Percentiles rank a stretch among this genome's conserved stretches.
Conservation (phyloP, 2,888 invertebrate genomes). For the Caenorhabditis japonica region DNA sequence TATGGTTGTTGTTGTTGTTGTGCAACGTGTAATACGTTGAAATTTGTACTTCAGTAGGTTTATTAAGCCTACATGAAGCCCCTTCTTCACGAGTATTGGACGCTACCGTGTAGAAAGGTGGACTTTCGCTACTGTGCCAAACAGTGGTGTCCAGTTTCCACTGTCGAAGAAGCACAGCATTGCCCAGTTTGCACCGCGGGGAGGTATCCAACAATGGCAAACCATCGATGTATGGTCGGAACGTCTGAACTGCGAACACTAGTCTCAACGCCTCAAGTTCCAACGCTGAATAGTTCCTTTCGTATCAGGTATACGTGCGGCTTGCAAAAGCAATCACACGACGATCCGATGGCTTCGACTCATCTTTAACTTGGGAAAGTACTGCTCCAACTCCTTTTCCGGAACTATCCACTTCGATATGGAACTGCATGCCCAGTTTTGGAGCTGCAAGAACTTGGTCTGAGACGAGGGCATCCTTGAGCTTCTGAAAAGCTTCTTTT, state of each 20-base stretch:
- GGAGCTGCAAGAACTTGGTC: conserved; percentile 38
- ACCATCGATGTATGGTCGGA: conserved; percentile 42
- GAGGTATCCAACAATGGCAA: too few species aligned
- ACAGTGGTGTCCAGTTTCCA: too few species aligned
- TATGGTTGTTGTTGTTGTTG: too few species aligned
- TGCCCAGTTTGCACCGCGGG: too few species aligned
- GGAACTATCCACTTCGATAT: conserved; percentile 43
- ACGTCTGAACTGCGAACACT: conserved; percentile 24
- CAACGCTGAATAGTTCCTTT: conserved; percentile 32
- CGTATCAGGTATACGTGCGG: conserved; percentile 17
- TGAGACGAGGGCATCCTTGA: conserved; percentile 12
- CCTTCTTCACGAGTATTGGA: too few species aligned
- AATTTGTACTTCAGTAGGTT: too few species aligned
- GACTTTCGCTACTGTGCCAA: too few species aligned
- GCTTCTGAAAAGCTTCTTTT: conserved; percentile 24
- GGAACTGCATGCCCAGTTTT: conserved; percentile 24
- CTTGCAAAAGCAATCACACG: conserved; percentile 30
- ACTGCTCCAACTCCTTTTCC: conserved; percentile 42
- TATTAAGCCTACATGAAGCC: too few species aligned
- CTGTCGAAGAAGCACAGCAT: too few species aligned
- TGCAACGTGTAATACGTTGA: too few species aligned
- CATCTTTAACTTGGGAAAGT: conserved; percentile 26
- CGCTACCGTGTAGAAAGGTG: too few species aligned
- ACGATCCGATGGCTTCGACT: conserved; percentile 5
- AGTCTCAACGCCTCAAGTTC: conserved; percentile 46